Conservation (phyloP, 2,113 vertebrate species). For the Hippocampus barbouri region DNA sequence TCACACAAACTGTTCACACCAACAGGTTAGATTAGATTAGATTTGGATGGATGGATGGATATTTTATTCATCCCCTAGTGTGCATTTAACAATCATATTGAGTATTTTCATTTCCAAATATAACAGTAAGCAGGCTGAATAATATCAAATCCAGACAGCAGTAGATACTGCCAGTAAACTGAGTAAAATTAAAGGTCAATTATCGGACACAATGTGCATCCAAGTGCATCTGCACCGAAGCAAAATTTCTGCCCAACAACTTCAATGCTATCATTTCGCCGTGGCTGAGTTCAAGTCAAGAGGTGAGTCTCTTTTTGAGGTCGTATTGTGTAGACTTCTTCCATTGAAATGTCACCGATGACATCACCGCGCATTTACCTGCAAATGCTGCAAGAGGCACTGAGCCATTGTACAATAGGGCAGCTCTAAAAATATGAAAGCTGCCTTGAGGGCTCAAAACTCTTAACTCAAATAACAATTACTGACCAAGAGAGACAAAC, state of each 20-base stretch:
- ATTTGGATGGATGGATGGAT: background rate
- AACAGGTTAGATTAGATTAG: background rate
- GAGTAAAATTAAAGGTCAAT: background rate
- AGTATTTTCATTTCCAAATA: background rate
- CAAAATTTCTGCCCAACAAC: background rate
- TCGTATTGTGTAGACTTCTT: background rate
- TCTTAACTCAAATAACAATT: constrained; percentile 56
- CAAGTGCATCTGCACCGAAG: background rate
- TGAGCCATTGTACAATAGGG: constrained; percentile 37
- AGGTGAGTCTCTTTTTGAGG: constrained; percentile 24
- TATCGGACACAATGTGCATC: background rate
- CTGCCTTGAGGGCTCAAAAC: constrained; percentile 45
- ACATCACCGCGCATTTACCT: constrained; percentile 49
- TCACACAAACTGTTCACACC: constrained; percentile 21
- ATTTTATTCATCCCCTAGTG: too few species aligned
- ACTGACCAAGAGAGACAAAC: constrained; percentile 61
- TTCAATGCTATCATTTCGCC: background rate
- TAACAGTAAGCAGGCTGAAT: background rate
- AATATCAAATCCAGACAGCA: background rate
- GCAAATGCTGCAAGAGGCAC: constrained; percentile 31
- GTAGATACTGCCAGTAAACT: background rate
- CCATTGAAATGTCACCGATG: constrained; percentile 50
- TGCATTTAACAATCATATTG: constrained; percentile 3
- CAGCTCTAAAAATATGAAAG: constrained; percentile 47
- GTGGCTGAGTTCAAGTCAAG: constrained; percentile 25